These are phyloP conservation scores for Bombyx huttoni DNA, from an alignment of 2,888 invertebrate species.

Conservation along the genomic window DNA sequence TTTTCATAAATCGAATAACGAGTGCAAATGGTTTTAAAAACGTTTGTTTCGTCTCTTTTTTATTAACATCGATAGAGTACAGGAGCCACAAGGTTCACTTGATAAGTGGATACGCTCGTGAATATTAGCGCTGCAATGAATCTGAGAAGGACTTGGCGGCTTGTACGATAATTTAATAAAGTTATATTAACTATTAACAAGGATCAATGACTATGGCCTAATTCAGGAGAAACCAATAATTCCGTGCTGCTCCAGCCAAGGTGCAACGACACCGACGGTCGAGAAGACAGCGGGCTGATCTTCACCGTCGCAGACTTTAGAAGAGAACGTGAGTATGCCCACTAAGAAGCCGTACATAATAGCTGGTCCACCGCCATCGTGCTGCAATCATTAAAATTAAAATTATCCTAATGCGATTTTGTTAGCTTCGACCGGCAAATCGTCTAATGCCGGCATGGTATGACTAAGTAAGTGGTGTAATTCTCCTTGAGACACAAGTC, in stretches of 20 bases:
- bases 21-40: too few species aligned
- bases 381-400: conserved; percentile 20
- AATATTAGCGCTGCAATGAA: too few species aligned
- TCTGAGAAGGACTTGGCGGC: too few species aligned
- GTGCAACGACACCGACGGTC: conserved; percentile 28
- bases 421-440: neutral
- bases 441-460: neutral
- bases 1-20: too few species aligned
- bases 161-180: too few species aligned
- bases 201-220: neutral
- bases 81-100: too few species aligned
- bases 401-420: neutral
- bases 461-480: too few species aligned
- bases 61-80: too few species aligned
- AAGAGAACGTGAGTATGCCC: conserved; percentile 54
- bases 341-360: conserved; percentile 38
- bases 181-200: too few species aligned
- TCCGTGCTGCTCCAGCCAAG: conserved; percentile 34
- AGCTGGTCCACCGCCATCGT: conserved; percentile 60
- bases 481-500: too few species aligned
- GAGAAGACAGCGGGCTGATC: conserved; percentile 61
- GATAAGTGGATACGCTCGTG: too few species aligned
- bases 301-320: conserved; percentile 45
- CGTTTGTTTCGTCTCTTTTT: too few species aligned
- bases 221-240: conserved; percentile 23